Evolutionary conservation across 2,797 vertebrate species (phyloP), one percentile per base, ranked within the genome.

Genomic region (Sebastes variabilis): DNA sequence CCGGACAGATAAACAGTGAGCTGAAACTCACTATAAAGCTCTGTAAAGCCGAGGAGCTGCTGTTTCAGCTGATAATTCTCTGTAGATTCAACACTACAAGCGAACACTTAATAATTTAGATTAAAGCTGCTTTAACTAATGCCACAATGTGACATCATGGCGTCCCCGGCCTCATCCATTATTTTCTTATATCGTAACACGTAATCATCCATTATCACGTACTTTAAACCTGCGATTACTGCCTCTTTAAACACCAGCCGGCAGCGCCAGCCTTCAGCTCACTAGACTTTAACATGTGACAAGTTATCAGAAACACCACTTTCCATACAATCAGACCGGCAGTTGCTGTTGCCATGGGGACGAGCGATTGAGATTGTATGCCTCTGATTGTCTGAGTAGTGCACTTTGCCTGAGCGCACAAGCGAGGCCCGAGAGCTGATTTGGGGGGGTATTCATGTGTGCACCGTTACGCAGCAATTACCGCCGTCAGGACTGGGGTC

Each of bases 331-430:
- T 92, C 92, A 84, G 79, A 87, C 84, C 11, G 18, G 77, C 81
- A 81, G 85, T 72, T 84, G 76, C 87, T 89, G 93, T 94, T 94
- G 79, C 94, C 90, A 94, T 93, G 91, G 94, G 72, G 87, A 95
- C 71, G 29, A 27, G 81, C 70, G 12, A 72, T 89, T 87, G 85
- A 89, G 89, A 86, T 84, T 82, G 89, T 65, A 86, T 84, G 83
- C 83, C 79, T 90, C 67, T 91, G 92, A 94, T 92, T 93, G 89
- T 91, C 86, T 86, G 89, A 92, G 86, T 58, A 55, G 77, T 75
- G 83, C 82, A 88, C 88, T 93, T 91, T 79, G 70, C 74, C 85
- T 77, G 71, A 85, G 76, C 52, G 77, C 85, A 64, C 61, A 29
- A 79, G 81, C 60, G 22, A 78, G 81, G 82, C 86, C 36, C 36